A percentile compares a stretch with the other conserved stretches of the same genome.
These are phyloP conservation scores for Cheirogaleus medius DNA, from an alignment of 2,113 vertebrate species.

Conservation along the genomic window DNA sequence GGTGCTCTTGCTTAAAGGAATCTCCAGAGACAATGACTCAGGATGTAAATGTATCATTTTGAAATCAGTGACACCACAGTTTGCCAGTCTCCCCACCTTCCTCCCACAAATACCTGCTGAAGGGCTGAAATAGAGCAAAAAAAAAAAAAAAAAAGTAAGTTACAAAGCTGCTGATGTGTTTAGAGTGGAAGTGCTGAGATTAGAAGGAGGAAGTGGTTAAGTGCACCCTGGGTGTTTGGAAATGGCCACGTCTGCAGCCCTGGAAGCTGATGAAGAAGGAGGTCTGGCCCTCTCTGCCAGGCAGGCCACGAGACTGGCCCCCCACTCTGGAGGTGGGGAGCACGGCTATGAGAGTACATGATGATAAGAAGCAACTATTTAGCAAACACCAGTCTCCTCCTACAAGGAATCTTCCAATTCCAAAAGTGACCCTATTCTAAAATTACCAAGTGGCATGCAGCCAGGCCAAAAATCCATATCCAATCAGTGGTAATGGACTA, in stretches of 20 bases:
- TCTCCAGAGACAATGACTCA: conserved; percentile 40
- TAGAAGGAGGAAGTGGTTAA: conserved; percentile 59
- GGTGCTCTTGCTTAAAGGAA: neutral
- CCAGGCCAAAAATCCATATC: conserved; percentile 72
- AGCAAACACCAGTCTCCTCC: conserved; percentile 8
- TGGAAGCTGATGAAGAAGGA: conserved; percentile 33
- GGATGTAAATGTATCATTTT: conserved; percentile 1
- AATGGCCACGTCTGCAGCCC: conserved; percentile 61
- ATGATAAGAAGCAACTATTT: conserved; percentile 31
- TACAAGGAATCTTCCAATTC: conserved; percentile 42
- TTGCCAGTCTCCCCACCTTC: neutral
- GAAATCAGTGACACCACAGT: conserved; percentile 1
- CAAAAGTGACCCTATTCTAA: conserved; percentile 71
- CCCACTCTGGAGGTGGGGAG: neutral
- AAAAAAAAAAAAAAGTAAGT: conserved; percentile 52
- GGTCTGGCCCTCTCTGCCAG: neutral
- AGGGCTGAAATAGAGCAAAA: conserved; percentile 42
- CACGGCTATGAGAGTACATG: neutral
- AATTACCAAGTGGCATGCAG: conserved; percentile 66
- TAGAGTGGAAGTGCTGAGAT: conserved; percentile 74
- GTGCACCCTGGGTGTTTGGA: conserved; percentile 54
- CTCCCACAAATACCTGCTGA: conserved; percentile 66
- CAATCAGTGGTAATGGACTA: conserved; percentile 62
- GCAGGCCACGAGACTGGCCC: neutral
- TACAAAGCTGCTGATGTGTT: conserved; percentile 76